phyloP scores from a whole-genome alignment of 2,113 vertebrate species.

The Silurus meridionalis region DNA sequence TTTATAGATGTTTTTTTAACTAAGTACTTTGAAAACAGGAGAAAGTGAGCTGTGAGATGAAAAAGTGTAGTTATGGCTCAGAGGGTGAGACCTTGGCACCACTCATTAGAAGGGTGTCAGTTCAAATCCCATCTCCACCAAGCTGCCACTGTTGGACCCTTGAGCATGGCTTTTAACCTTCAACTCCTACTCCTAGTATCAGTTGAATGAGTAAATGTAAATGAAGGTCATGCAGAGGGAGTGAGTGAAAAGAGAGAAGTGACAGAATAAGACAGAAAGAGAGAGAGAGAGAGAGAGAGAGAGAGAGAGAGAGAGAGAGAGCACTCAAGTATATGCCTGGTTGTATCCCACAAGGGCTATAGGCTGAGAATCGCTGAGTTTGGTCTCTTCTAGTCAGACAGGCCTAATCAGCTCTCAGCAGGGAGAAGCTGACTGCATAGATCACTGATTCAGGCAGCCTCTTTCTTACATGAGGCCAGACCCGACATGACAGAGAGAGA shows the following conservation, averaged over 20 bases:
- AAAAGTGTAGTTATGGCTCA: not conserved
- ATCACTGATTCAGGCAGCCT: constrained; percentile 45
- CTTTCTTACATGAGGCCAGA: constrained; percentile 21
- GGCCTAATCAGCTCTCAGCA: constrained; percentile 51
- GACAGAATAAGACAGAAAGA: constrained; percentile 17
- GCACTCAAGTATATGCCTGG: constrained; percentile 1
- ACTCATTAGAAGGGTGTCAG: not conserved
- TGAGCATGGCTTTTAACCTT: not conserved
- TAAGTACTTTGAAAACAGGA: not conserved
- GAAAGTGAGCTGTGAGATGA: not conserved
- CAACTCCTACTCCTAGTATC: not conserved
- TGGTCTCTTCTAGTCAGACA: constrained; percentile 35
- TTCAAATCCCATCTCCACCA: not conserved
- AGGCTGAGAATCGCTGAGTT: constrained; percentile 36
- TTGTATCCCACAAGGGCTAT: constrained; percentile 19
- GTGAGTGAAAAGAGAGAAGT: not conserved
- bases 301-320: constrained; percentile 5
- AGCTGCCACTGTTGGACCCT: not conserved
- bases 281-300: constrained; percentile 3
- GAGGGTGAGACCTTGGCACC: not conserved
- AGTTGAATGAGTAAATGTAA: not conserved
- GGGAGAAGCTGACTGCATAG: constrained; percentile 38
- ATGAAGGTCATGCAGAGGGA: not conserved
- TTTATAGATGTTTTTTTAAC: no score
- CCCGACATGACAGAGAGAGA: constrained; percentile 21